A percentile compares a stretch with the other conserved stretches of the same genome.
These are phyloP conservation scores for Myotis vivesi DNA, from an alignment of 2,797 vertebrate genomes.

Conservation along the genomic window DNA sequence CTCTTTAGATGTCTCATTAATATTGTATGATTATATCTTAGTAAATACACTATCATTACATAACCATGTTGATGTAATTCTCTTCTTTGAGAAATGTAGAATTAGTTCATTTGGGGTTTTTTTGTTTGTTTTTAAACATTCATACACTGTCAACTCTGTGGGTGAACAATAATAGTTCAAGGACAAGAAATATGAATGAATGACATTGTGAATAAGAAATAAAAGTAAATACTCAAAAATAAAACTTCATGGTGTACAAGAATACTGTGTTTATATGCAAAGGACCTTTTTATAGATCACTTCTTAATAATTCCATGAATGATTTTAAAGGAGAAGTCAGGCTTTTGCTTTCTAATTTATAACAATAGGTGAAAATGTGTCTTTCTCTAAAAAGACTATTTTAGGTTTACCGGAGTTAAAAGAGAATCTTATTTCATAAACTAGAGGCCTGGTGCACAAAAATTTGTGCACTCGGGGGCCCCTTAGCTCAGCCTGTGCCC, in stretches of 20 bases:
- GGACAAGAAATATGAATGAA: neutral
- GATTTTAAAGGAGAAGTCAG: neutral
- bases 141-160: neutral
- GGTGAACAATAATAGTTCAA: neutral
- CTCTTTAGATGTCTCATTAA: constrained; percentile 4
- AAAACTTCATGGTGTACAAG: neutral
- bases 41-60: neutral
- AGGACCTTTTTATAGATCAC: neutral
- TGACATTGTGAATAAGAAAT: neutral
- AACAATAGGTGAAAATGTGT: neutral
- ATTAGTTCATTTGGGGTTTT: neutral
- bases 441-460: too few species aligned
- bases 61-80: neutral
- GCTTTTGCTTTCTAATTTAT: neutral
- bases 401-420: neutral
- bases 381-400: neutral
- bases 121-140: neutral
- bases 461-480: too few species aligned
- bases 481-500: too few species aligned
- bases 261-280: neutral
- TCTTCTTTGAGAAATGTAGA: neutral
- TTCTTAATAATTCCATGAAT: neutral
- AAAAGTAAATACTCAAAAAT: neutral
- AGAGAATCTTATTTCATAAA: neutral
- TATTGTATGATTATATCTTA: neutral